Evolutionary conservation across 1,140 invertebrate genomes (phyloP), one percentile per base, ranked within the genome.

Genomic region (Ooceraea biroi): DNA sequence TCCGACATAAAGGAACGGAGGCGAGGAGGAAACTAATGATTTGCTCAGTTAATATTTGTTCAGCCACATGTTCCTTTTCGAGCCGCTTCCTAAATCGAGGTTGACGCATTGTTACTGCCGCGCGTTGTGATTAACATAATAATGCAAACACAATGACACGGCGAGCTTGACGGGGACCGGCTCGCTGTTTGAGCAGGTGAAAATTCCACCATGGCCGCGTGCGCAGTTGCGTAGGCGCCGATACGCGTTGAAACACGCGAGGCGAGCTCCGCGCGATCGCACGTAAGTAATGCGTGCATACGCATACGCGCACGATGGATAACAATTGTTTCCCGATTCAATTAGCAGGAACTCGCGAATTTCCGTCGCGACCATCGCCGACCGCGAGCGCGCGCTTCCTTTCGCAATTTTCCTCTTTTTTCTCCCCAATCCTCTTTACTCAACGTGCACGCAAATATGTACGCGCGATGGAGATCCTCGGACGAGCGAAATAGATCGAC

Each of bases 71-170:
- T 91, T 90, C 83, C 73, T 92, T 90, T 90, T 90, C 88, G 85
- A 93, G 91, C 90, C 91, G 92, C 93, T 94, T 94, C 93, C 92
- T 93, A 94, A 94, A 94, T 94, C 92, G 91, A 93, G 92, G 92
- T 93, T 94, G 93, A 92, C 91, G 91, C 86, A 94, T 94, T 94
- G 93, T 94, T 92, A 91, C 88, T 92, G 90, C 77, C 85, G 65
- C 88, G 85, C 88, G 88, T 90, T 90, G 90, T 91, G 90, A 94
- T 94, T 94, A 94, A 93, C 93, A 94, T 94, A 93, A 94, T 93
- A 94, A 94, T 94, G 91, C 92, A 94, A 94, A 94, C 90, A 94
- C 91, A 94, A 94, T 94, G 92, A 94, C 91, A 90, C 89, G 77
- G 65, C 85, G 78, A 52, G 84, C 86, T 87, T 88, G 89, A 86